Evolutionary conservation across 2,888 invertebrate genomes (phyloP).

Genomic region (Drosophila nr. perissopoda): DNA sequence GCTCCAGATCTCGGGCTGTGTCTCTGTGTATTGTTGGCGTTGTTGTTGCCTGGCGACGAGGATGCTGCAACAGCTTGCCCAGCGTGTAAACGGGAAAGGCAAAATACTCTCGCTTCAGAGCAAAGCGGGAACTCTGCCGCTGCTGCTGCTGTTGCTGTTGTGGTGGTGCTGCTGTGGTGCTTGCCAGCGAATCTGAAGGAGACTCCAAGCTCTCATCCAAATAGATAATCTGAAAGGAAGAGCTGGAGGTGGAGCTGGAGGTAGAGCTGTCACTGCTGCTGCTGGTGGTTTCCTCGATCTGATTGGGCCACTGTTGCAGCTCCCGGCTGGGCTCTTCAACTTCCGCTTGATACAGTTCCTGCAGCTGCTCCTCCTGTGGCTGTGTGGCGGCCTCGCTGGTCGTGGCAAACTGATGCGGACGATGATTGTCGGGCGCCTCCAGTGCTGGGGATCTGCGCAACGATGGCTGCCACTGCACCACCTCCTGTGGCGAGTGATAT

Average conservation of each 20-base stretch:
- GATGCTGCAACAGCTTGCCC: conserved; percentile 66
- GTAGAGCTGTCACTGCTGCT: conserved; percentile 1
- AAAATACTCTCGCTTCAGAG: conserved; percentile 65
- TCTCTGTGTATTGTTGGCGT: background rate
- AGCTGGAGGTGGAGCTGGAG: conserved; percentile 17
- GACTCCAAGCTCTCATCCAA: conserved; percentile 74
- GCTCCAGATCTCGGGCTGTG: background rate
- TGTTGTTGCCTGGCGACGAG: conserved; percentile 2
- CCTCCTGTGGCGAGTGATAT: conserved; percentile 73
- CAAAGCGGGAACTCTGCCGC: conserved; percentile 71
- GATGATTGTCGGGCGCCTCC: conserved; percentile 66
- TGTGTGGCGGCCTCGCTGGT: background rate
- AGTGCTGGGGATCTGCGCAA: conserved; percentile 25
- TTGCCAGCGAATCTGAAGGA: conserved; percentile 37
- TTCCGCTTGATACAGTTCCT: conserved; percentile 5
- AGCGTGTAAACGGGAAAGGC: conserved; percentile 79
- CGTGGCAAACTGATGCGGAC: conserved; percentile 23
- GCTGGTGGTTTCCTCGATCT: conserved; percentile 2
- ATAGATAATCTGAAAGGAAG: conserved; percentile 71
- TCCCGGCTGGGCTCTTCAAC: conserved; percentile 17
- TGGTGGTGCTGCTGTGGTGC: conserved; percentile 21
- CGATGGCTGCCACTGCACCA: conserved; percentile 66
- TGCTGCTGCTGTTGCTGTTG: background rate
- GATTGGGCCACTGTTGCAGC: background rate
- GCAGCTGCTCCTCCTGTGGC: conserved; percentile 10